Evolutionary conservation across 1,140 invertebrate species (phyloP).

Genomic region (Onthophagus taurus): DNA sequence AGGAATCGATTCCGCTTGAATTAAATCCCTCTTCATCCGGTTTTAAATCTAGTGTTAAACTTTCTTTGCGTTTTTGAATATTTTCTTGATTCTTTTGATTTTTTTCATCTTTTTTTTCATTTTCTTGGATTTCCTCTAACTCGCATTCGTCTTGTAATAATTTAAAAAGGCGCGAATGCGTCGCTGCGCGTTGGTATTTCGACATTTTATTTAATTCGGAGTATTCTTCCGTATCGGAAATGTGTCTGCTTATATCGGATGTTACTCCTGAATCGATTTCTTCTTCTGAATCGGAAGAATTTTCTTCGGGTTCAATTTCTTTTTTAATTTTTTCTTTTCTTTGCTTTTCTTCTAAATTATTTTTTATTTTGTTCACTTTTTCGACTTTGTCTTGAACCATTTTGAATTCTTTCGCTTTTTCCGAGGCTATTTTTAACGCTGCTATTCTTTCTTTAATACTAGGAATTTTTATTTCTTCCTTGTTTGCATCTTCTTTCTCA

Average conservation of each 20-base stretch:
- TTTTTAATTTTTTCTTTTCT: no score
- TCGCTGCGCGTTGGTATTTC: conserved; percentile 57
- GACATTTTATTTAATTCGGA: conserved; percentile 46
- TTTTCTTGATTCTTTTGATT: conserved; percentile 12
- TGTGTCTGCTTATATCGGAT: conserved; percentile 56
- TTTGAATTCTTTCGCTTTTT: no score
- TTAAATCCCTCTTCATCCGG: conserved; percentile 30
- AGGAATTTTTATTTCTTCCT: conserved; percentile 21
- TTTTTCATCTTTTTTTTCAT: conserved; percentile 28
- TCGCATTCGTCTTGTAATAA: conserved; percentile 51
- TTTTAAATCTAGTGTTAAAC: conserved; percentile 35
- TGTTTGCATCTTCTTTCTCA: background rate
- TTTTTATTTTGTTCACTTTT: conserved; percentile 27
- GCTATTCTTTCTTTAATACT: conserved; percentile 31
- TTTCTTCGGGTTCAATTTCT: no score
- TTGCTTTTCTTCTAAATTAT: conserved; percentile 34
- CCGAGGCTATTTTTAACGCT: conserved; percentile 22
- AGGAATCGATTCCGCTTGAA: conserved; percentile 44
- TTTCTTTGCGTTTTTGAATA: conserved; percentile 29
- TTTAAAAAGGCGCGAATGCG: conserved; percentile 60
- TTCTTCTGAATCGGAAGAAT: no score
- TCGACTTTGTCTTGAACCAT: conserved; percentile 14
- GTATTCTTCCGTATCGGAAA: conserved; percentile 57
- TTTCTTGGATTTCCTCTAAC: conserved; percentile 34
- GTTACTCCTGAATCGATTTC: conserved; percentile 65